Evolutionary conservation across 2,888 invertebrate genomes (phyloP), one percentile per base, ranked within the genome.

Genomic region (Linyphia triangularis): DNA sequence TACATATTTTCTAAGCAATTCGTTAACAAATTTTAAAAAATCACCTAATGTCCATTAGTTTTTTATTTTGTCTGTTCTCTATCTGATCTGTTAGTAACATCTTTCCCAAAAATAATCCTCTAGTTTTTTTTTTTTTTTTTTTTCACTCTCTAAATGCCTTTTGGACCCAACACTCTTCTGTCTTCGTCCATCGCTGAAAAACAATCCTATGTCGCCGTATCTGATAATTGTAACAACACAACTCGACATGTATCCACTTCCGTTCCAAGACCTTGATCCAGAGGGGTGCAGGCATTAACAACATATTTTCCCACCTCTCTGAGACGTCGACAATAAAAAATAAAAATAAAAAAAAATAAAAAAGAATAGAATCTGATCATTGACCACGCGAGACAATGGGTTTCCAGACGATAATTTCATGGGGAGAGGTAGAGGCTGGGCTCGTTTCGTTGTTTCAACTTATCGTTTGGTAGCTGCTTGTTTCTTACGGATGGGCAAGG

Each of bases 351-450:
- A 88, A 96, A 92, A 95, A 96, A 92, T 96, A n/a, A 97, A 96
- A 97, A 97, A 94, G 97, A 97, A 92, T 95, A 99, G 91, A 96
- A 97, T 93, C 94, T 97, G 91, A 96, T 84, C 75, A 84, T 84
- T 84, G 84, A 84, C 84, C 84, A 75, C 57, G 67, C 33, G 75
- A 84, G 75, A 84, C 84, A 84, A 84, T 84, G 63, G 84, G 26
- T 1, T 65, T 22, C 37, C 84, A 69, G 65, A 40, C 84, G 84
- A 75, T 84, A 75, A 84, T 69, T 75, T 67, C 43, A 40, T 33
- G 84, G 67, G 40, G 75, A 65, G 83, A 30, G 19, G 73, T 24
- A 57, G 57, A 67, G 61, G 61, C 57, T 22, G 22, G 51, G 37
- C 28, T 43, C 22, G 79, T 79, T 79, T 67, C 67, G 67, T 79